These are phyloP conservation scores for Trematocara marginatum DNA, from an alignment of 2,113 vertebrate species.

Conservation along the genomic window DNA sequence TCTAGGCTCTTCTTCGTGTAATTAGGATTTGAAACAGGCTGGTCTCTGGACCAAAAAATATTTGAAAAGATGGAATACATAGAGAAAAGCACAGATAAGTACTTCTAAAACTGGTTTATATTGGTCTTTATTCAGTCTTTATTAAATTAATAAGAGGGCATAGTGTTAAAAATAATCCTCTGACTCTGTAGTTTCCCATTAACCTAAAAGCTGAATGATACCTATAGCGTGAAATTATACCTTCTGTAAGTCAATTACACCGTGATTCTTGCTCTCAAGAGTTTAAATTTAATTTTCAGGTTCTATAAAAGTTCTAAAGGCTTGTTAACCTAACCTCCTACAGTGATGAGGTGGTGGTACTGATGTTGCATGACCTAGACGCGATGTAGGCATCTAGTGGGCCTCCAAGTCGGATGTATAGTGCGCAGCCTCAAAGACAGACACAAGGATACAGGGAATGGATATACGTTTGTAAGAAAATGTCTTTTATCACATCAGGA, in stretches of 20 bases:
- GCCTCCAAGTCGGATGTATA: background rate
- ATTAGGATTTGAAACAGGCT: background rate
- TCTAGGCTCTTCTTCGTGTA: conserved; percentile 10
- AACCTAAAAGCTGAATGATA: background rate
- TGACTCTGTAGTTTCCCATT: background rate
- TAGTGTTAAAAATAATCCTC: background rate
- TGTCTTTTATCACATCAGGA: background rate
- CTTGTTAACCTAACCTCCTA: background rate
- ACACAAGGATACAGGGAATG: background rate
- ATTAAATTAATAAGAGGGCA: background rate
- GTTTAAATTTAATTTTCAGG: background rate
- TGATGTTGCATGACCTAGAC: background rate
- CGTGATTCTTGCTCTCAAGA: background rate
- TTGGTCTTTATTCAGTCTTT: background rate
- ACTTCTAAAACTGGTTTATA: background rate
- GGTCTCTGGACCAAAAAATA: background rate
- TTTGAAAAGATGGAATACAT: background rate
- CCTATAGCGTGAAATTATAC: background rate
- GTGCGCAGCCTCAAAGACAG: background rate
- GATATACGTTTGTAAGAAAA: conserved; percentile 1
- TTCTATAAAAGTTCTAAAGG: background rate
- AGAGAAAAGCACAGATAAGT: background rate
- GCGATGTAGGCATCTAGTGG: background rate
- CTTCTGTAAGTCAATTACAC: background rate
- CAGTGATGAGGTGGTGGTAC: background rate